Evolutionary conservation across 2,888 invertebrate species (phyloP).

Genomic region (Eucriotettix oculatus): DNA sequence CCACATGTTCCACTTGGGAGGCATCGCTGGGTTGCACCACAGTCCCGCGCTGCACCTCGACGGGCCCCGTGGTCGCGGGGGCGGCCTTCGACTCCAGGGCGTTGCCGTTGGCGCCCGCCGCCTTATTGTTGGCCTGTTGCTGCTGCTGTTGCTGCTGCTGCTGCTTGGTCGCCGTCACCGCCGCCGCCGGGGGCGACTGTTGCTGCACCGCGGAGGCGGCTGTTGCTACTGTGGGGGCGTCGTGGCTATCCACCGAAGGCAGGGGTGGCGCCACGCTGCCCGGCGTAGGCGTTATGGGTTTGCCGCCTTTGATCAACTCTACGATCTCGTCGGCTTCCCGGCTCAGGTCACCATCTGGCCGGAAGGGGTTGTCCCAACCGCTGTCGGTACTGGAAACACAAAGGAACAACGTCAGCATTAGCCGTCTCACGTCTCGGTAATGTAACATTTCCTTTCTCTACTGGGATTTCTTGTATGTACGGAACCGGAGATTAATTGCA

Average conservation of each 20-base stretch:
- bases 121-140: constrained; percentile 26
- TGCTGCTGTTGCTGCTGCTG: constrained; percentile 16
- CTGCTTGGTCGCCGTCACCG: constrained; percentile 3
- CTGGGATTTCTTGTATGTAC: no score
- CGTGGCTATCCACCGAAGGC: constrained; percentile 27
- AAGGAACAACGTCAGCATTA: no score
- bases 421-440: no score
- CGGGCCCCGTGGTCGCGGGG: constrained; percentile 28
- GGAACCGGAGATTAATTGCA: no score
- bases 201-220: constrained; percentile 4
- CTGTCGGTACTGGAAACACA: constrained; percentile 62
- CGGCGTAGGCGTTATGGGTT: constrained; percentile 63
- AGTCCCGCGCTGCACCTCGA: constrained; percentile 55
- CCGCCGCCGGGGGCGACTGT: constrained; percentile 14
- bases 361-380: constrained; percentile 95
- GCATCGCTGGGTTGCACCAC: constrained; percentile 54
- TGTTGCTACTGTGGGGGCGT: constrained; percentile 27
- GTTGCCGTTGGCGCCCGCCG: constrained; percentile 22
- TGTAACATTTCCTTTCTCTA: no score
- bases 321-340: constrained; percentile 93
- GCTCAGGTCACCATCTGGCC: constrained; percentile 88
- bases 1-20: constrained; percentile 75
- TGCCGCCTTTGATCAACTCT: constrained; percentile 80
- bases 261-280: constrained; percentile 35
- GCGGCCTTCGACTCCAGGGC: constrained; percentile 21